Evolutionary conservation across 2,113 vertebrate species (phyloP), one percentile per base, ranked within the genome.

Genomic region (Muscicapa adusta): DNA sequence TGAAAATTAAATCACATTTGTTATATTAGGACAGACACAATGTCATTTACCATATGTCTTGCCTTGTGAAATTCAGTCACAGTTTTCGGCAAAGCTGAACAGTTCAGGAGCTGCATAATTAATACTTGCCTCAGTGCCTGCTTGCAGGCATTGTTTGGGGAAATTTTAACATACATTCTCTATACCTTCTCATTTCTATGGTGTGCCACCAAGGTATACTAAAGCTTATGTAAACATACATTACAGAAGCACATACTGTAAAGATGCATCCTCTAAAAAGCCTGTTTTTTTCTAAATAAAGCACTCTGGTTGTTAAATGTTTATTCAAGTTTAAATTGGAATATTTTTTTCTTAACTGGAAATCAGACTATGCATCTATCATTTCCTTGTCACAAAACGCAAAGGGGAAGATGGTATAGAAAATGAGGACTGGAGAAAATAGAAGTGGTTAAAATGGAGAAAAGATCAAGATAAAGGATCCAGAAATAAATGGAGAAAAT

Each of bases 41-140:
- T 79, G 70, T 89, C 62, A 85, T 85, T 85, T 91, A 62, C 84
- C 71, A 28, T 96, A 93, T 89, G 91, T 58, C 71, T 82, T 82
- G 33, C 66, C 24, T 72, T 74, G 20, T 65, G 58, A 89, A 94
- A 95, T 92, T 94, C 57, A 89, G 31, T 85, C 43, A 43, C 74
- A 86, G 26, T 80, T 43, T 80, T 74, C 94, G 94, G 60, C 57
- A 89, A 93, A 86, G 23, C 25, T 66, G 62, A 85, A 47, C 50
- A 79, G 34, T 82, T 91, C 47, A 76, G 70, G 82, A 89, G 42
- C 62, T 68, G 45, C 33, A 54, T 87, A 89, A 92, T 85, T 91
- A 81, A 80, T 84, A 71, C 2, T 66, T 88, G 62, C 42, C 43
- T 90, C 58, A n/a, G 34, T 93, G 47, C 10, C 72, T 88, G 29